Evolutionary conservation across 2,888 invertebrate species (phyloP).

Genomic region (Epistrophe grossulariae): DNA sequence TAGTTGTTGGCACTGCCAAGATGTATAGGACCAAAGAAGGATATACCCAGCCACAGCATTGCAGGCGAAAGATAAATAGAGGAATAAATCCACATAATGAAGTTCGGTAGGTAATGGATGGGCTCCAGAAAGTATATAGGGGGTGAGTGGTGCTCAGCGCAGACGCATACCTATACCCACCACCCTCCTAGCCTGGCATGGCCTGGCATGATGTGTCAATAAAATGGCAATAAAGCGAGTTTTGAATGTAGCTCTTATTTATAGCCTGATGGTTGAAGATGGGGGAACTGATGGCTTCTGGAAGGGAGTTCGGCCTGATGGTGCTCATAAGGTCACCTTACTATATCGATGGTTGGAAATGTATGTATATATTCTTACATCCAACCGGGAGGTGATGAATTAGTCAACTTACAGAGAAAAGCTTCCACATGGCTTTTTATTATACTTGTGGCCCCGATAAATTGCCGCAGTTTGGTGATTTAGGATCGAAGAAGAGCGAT

Average conservation of each 20-base stretch:
- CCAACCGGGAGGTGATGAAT: slow-evolving; percentile 70
- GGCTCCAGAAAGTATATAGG: slow-evolving; percentile 38
- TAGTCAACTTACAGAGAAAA: slow-evolving; percentile 69
- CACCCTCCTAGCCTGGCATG: slow-evolving; percentile 41
- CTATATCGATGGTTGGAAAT: slow-evolving; percentile 14
- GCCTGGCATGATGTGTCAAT: slow-evolving; percentile 75
- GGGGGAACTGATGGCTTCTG: slow-evolving; percentile 12
- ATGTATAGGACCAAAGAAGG: slow-evolving; percentile 39
- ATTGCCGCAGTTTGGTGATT: slow-evolving; percentile 76
- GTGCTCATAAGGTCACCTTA: slow-evolving; percentile 70
- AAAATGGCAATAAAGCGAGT: slow-evolving; percentile 77
- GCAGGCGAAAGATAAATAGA: slow-evolving; percentile 75
- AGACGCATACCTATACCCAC: slow-evolving; percentile 63
- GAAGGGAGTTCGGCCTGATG: slow-evolving; percentile 1
- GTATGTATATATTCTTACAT: not conserved
- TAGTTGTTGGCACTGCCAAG: slow-evolving; percentile 29
- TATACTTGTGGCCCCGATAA: slow-evolving; percentile 76
- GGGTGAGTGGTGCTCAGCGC: slow-evolving; percentile 48
- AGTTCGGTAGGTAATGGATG: slow-evolving; percentile 73
- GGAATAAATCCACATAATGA: slow-evolving; percentile 76
- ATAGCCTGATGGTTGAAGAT: slow-evolving; percentile 27
- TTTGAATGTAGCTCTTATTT: slow-evolving; percentile 77
- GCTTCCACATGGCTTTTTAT: slow-evolving; percentile 74
- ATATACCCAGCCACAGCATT: slow-evolving; percentile 60
- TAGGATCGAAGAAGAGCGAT: slow-evolving; percentile 74